Evolutionary conservation across 2,113 vertebrate genomes (phyloP), one percentile per base, ranked within the genome.

Genomic region (Paedocypris sp.): DNA sequence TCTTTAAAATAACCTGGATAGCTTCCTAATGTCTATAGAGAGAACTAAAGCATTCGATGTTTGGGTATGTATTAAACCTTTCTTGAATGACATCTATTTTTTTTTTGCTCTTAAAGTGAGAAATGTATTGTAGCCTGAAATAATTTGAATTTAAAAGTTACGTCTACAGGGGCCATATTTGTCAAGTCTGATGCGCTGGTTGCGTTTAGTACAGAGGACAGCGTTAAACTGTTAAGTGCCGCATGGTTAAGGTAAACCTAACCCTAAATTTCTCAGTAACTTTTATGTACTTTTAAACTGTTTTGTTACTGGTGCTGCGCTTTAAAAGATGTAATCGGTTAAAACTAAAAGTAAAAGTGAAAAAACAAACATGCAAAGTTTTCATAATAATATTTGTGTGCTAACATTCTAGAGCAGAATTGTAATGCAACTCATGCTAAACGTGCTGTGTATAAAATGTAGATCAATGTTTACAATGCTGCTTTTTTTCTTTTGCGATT

Each of bases 241-340:
- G 83, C 89, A 85, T 90, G 77, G 79, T 92, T 89, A 94, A 97
- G 93, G 93, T 97, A 96, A 96, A 79, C 56, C 80, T 88, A 88
- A 88, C 81, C 90, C 84, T 92, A 94, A 94, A 94, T 92, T 87
- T 93, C 87, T 91, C 90, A 90, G 90, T 78, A 89, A 85, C 88
- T 86, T 80, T 83, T 58, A 63, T 84, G 79, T 79, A 80, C 77
- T 60, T 86, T n/a, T 83, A 94, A 93, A 62, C 85, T 83, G 33
- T 85, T 86, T 82, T 89, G 81, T 90, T 88, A 83, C 80, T 76
- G 61, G 87, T 85, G 87, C 84, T 87, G 82, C 78, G 80, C 75
- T 74, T 85, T 82, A 83, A 84, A 84, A 75, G 60, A 76, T 56
- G 59, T 35, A 81, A 75, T 77, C 70, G 73, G 78, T 71, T 71